These are phyloP conservation scores for Propithecus deckenii DNA, from an alignment of 2,797 vertebrate species.

Conservation along the genomic window DNA sequence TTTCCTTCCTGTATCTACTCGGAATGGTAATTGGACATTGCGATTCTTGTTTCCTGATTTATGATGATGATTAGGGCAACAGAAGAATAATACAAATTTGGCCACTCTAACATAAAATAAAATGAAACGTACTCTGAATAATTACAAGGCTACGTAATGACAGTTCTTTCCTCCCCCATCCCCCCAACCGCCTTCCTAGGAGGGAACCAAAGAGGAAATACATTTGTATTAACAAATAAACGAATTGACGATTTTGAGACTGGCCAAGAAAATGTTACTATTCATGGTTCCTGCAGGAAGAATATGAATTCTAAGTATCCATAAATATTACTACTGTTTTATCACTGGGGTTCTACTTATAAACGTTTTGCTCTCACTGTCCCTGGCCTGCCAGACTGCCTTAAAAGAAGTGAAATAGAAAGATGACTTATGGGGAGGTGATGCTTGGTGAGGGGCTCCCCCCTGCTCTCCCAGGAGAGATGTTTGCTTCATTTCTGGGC, in stretches of 20 bases:
- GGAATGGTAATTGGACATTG: conserved; percentile 66
- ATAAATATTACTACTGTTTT: conserved; percentile 7
- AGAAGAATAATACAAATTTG: conserved; percentile 63
- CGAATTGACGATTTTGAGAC: conserved; percentile 25
- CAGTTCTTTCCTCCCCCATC: neutral
- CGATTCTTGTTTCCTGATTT: conserved; percentile 72
- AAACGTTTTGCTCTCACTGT: neutral
- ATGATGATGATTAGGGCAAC: conserved; percentile 65
- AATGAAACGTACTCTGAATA: conserved; percentile 56
- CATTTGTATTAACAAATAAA: conserved; percentile 49
- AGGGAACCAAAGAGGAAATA: neutral
- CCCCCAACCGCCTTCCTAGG: neutral
- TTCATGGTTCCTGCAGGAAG: conserved; percentile 46
- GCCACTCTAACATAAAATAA: conserved; percentile 55
- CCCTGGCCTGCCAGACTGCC: neutral
- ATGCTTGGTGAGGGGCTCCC: neutral
- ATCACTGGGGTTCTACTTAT: neutral
- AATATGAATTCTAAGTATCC: neutral
- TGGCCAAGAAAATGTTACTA: conserved; percentile 26
- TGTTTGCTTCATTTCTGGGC: neutral
- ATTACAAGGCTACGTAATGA: conserved; percentile 1
- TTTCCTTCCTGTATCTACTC: conserved; percentile 68
- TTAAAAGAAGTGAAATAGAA: neutral
- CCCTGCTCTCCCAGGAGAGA: neutral
- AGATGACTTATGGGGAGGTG: neutral